These are phyloP conservation scores for Caenorhabditis latens DNA, from an alignment of 1,140 invertebrate species.

Conservation along the genomic window DNA sequence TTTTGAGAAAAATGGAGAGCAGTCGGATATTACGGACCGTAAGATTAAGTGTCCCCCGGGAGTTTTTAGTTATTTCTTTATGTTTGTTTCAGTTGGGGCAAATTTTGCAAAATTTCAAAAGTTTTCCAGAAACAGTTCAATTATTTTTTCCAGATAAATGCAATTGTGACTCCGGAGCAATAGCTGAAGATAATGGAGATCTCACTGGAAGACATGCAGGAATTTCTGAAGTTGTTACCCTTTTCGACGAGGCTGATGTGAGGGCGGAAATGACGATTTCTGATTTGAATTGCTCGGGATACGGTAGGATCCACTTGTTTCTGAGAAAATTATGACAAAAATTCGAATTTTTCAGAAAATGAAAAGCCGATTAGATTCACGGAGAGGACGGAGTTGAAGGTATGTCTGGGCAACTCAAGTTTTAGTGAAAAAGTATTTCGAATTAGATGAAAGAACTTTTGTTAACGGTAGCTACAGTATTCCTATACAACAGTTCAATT, in stretches of 20 bases:
- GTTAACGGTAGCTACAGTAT: no score
- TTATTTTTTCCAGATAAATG: constrained; percentile 46
- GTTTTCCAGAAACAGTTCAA: neutral
- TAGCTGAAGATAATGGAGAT: constrained; percentile 42
- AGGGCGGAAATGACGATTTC: constrained; percentile 55
- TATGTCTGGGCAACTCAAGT: neutral
- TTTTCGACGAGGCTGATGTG: constrained; percentile 53
- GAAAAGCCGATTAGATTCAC: constrained; percentile 49
- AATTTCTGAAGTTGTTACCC: constrained; percentile 45
- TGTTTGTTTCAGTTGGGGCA: neutral
- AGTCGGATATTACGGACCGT: neutral
- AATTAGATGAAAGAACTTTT: no score
- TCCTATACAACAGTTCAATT: neutral
- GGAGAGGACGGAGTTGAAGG: constrained; percentile 7
- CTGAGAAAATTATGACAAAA: neutral
- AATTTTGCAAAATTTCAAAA: no score
- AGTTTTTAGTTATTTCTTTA: neutral
- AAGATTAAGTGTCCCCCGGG: neutral
- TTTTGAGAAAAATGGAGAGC: constrained; percentile 31
- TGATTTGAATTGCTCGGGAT: constrained; percentile 53
- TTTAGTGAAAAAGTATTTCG: no score
- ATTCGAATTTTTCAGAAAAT: constrained; percentile 1
- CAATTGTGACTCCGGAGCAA: constrained; percentile 60
- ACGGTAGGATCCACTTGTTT: neutral
- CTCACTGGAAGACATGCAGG: constrained; percentile 35